Evolutionary conservation across 2,113 vertebrate genomes (phyloP), one percentile per base, ranked within the genome.

Genomic region (Thryonomys swinderianus): DNA sequence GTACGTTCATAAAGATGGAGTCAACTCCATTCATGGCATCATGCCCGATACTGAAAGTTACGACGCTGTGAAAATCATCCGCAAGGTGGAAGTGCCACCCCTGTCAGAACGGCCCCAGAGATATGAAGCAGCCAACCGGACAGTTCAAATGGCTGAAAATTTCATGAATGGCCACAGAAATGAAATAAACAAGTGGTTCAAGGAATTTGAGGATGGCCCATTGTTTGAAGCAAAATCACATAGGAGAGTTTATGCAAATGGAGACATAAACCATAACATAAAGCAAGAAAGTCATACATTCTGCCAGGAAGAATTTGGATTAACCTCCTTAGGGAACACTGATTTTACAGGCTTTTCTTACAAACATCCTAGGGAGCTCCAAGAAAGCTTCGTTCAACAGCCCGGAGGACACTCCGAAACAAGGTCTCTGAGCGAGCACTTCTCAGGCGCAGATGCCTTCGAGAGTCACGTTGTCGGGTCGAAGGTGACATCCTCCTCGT

Each of bases 241-340:
- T 88, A 98, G 98, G 98, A 98, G 98, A 97, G 97, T 98, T 97
- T 99, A 99, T 98, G 98, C 99, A 98, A 98, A 98, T 93, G 97
- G 96, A 96, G 98, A 99, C 85, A 96, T 98, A 97, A 98, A 96
- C 90, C 97, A 90, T 78, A 97, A 97, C 59, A 74, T 97, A 61
- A 98, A 98, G 90, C 98, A 98, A 37, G 98, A 98, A 96, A 96
- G 87, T 93, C 95, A 3, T 76, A 94, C 98, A 88, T 97, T 98
- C 94, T 97, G 98, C 95, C 98, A 98, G 96, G 93, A 97, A 55
- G 95, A 97, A 96, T 98, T 98, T 97, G 98, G 97, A 76, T 91
- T 97, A 80, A 96, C 81, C 53, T 95, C 95, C 88, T 55, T 62
- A 85, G 97, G 98, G 97, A 98, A 98, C 97, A 87, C 95, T 88